Evolutionary conservation across 2,888 invertebrate species (phyloP), one percentile per base, ranked within the genome.

Genomic region (Macaria liturata): DNA sequence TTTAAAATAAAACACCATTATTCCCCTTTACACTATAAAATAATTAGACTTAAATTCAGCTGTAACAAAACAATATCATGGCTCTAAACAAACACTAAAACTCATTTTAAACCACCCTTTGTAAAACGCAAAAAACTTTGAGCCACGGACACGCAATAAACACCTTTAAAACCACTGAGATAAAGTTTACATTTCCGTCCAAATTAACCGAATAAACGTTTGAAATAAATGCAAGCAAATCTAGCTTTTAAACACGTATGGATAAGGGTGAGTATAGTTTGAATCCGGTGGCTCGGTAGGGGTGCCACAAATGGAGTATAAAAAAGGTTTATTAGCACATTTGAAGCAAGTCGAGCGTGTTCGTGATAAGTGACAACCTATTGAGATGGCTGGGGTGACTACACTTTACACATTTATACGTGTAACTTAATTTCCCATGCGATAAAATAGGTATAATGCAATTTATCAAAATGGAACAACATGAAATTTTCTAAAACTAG

Each of bases 321-420:
- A 84, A 86, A 42, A 87, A 83, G 85, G 84, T 87, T 88, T 88
- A 88, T 87, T 86, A 87, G 85, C 83, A 76, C 85, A 81, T 86
- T 84, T 77, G 75, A 76, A 74, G 68, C 81, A 76, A 85, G 80
- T 84, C 80, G 75, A 84, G 82, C 89, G 86, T 83, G 81, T 72
- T 74, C 64, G 75, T 72, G 84, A 80, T 84, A 84, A 86, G 86
- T 86, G 86, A 86, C 84, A 80, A 81, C 81, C 85, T 75, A 83
- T 83, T 78, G 83, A 83, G 83, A 76, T 72, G 72, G 67, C 63
- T 74, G 63, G 75, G 79, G 78, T 72, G 71, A 65, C 65, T 57
- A 71, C 57, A 56, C 5, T n/a, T 20, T 20, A 20, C 20, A 20
- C 20, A 20, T 20, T 20, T 20, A 20, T 20, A 20, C 20, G 20